phyloP scores from a whole-genome alignment of 2,888 invertebrate genomes.

The Crepidodera aurea region DNA sequence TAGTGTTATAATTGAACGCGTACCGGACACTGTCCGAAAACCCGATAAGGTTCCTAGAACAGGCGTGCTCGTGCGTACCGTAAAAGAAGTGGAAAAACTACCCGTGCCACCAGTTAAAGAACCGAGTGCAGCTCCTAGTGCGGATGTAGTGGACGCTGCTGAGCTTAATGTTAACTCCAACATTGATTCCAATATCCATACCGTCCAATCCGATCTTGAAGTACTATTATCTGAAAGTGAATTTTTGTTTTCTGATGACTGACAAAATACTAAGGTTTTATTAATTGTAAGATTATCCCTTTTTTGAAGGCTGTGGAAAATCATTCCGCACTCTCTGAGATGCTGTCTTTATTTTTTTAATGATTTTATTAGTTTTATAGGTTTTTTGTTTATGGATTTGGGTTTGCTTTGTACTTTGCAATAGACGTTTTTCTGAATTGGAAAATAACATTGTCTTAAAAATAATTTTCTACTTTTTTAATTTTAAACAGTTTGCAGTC shows the following conservation, averaged over 20 bases:
- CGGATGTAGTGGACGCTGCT: conserved; percentile 17
- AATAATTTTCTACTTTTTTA: no score
- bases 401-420: conserved; percentile 4
- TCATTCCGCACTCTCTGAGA: conserved; percentile 22
- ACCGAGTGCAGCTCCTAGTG: conserved; percentile 1
- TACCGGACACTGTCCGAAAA: conserved; percentile 57
- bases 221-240: conserved; percentile 68
- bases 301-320: conserved; percentile 28
- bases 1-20: conserved; percentile 68
- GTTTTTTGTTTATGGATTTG: not conserved
- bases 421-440: conserved; percentile 9
- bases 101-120: conserved; percentile 4
- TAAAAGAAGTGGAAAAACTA: conserved; percentile 27
- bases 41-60: conserved; percentile 56
- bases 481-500: no score
- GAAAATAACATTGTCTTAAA: no score
- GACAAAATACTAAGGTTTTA: conserved; percentile 30
- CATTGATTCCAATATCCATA: conserved; percentile 68
- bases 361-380: not conserved
- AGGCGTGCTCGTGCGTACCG: conserved; percentile 63
- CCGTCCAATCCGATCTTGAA: conserved; percentile 70
- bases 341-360: conserved; percentile 19
- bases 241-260: conserved; percentile 63
- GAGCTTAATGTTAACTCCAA: conserved; percentile 46
- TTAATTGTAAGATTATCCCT: conserved; percentile 21